Conservation (phyloP, 2,113 vertebrate genomes). For the Trichomycterus rosablanca region DNA sequence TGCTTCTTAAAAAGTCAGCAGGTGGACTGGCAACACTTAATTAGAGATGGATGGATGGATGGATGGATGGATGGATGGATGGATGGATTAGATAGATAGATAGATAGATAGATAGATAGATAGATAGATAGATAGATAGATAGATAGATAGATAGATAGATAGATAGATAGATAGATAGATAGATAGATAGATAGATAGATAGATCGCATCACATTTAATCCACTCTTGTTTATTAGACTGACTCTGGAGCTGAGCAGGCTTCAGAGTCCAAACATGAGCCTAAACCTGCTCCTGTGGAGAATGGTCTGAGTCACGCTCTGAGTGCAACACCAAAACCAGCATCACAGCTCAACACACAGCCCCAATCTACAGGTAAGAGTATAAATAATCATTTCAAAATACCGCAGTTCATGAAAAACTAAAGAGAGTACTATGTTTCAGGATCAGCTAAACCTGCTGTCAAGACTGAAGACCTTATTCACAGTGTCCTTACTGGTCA, state of each 20-base stretch:
- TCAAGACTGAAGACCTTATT: conserved; percentile 92
- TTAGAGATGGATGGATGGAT: too few species aligned
- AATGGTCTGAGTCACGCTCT: conserved; percentile 81
- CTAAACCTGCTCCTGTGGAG: conserved; percentile 79
- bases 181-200: too few species aligned
- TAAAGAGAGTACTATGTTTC: conserved; percentile 37
- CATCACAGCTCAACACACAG: conserved; percentile 73
- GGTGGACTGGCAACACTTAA: too few species aligned
- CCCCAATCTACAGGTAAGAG: conserved; percentile 73
- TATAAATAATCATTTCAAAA: neutral
- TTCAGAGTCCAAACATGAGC: conserved; percentile 78
- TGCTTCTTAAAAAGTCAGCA: too few species aligned
- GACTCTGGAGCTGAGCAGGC: conserved; percentile 73
- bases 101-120: too few species aligned
- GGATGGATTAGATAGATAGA: too few species aligned
- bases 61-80: too few species aligned
- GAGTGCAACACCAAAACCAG: conserved; percentile 72
- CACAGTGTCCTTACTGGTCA: conserved; percentile 91
- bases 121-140: too few species aligned
- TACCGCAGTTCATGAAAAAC: conserved; percentile 21
- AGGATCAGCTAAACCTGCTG: conserved; percentile 86
- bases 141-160: too few species aligned
- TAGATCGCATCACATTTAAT: too few species aligned
- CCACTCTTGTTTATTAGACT: conserved; percentile 57
- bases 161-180: too few species aligned